Evolutionary conservation across 2,113 vertebrate species (phyloP).

Genomic region (Ailurus styani): DNA sequence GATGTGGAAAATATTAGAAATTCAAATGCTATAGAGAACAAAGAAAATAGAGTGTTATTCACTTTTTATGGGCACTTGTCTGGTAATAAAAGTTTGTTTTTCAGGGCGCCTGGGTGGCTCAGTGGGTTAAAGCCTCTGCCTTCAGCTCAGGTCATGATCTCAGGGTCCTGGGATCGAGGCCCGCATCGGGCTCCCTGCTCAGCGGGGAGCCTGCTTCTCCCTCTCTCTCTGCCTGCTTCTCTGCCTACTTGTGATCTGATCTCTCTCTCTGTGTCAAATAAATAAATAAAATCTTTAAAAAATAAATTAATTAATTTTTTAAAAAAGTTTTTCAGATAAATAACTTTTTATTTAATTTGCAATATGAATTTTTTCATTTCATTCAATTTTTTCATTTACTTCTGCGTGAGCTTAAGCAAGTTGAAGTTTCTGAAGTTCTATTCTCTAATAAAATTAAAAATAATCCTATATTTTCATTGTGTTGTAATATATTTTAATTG

Average conservation of each 20-base stretch:
- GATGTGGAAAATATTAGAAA: not conserved
- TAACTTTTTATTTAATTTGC: not conserved
- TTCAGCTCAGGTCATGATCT: too few species aligned
- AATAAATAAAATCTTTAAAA: too few species aligned
- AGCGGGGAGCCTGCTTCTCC: too few species aligned
- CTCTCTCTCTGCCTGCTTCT: too few species aligned
- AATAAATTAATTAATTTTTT: too few species aligned
- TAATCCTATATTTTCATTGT: not conserved
- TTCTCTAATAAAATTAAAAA: not conserved
- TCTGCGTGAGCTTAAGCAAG: not conserved
- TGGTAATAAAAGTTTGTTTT: not conserved
- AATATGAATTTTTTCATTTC: not conserved
- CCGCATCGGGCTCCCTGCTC: too few species aligned
- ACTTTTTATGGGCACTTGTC: not conserved
- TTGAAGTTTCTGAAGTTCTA: not conserved
- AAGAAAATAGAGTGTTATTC: not conserved
- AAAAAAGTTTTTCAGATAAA: not conserved
- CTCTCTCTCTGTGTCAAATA: too few species aligned
- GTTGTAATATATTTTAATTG: not conserved
- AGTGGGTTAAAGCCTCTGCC: too few species aligned
- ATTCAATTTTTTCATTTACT: not conserved
- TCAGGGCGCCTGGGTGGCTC: too few species aligned
- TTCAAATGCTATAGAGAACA: not conserved
- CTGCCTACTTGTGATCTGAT: too few species aligned
- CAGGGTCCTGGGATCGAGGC: too few species aligned